Percentiles rank a stretch among this genome's conserved stretches.
phyloP scores from a whole-genome alignment of 2,888 invertebrate genomes.

The Lordiphosa andalusiaca region DNA sequence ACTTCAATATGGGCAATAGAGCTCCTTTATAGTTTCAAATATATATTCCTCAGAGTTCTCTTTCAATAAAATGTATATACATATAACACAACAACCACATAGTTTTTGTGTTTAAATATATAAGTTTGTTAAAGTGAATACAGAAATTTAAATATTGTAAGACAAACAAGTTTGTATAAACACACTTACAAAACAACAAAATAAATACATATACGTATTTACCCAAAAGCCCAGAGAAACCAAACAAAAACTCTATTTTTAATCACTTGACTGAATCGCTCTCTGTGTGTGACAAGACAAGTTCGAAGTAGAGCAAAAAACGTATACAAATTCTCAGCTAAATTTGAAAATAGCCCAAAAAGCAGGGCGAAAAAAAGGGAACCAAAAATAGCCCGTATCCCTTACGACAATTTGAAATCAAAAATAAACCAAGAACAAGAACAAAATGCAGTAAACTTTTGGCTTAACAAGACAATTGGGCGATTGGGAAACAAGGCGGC shows the following conservation, averaged over 20 bases:
- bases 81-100: too few relatives aligned
- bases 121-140: too few relatives aligned
- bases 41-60: too few relatives aligned
- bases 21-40: too few relatives aligned
- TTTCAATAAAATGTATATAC: too few relatives aligned
- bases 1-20: too few relatives aligned
- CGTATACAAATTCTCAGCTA: constrained; percentile 19
- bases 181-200: too few relatives aligned
- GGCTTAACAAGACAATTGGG: constrained; percentile 21
- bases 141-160: too few relatives aligned
- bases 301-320: constrained; percentile 46
- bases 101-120: too few relatives aligned
- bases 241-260: constrained; percentile 61
- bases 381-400: constrained; percentile 55
- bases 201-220: constrained; percentile 12
- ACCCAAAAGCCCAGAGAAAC: constrained; percentile 27
- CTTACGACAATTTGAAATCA: constrained; percentile 48
- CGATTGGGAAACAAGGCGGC: constrained; percentile 20
- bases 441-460: constrained; percentile 13
- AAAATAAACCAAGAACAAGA: constrained; percentile 33
- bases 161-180: too few relatives aligned
- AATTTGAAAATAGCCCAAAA: constrained; percentile 38
- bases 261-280: constrained; percentile 36
- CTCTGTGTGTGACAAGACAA: constrained; percentile 64
- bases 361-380: constrained; percentile 47